Evolutionary conservation across 2,888 invertebrate species (phyloP).

Genomic region (Helicoverpa assulta): DNA sequence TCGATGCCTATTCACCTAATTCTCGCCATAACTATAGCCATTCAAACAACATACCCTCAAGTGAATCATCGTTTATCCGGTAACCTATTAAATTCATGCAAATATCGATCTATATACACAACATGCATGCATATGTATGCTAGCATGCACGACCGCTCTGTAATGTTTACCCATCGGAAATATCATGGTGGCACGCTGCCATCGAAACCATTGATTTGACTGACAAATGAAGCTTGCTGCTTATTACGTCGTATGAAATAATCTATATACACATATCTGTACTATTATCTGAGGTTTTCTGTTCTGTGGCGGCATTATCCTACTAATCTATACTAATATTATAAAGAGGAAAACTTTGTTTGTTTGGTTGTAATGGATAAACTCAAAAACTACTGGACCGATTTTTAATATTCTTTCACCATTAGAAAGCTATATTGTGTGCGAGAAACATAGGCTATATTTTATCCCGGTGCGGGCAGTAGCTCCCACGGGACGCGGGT

Average conservation of each 20-base stretch:
- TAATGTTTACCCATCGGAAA: background rate
- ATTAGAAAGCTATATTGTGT: no score
- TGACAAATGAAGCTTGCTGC: constrained; percentile 34
- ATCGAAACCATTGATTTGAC: constrained; percentile 32
- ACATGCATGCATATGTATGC: background rate
- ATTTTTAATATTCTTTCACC: no score
- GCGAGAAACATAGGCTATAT: no score
- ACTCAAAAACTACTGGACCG: no score
- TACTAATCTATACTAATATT: no score
- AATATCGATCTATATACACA: background rate
- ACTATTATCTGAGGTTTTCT: background rate
- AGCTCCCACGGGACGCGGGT: no score
- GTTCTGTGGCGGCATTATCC: background rate
- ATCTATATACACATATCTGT: constrained; percentile 6
- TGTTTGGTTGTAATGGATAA: no score
- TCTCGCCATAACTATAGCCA: no score
- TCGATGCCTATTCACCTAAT: no score
- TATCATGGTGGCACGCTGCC: constrained; percentile 44
- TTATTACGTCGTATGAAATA: constrained; percentile 10
- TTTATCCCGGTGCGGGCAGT: no score
- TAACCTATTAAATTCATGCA: constrained; percentile 1
- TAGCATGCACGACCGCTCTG: background rate
- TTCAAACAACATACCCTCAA: no score
- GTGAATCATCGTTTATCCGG: background rate
- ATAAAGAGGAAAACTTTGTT: no score